Evolutionary conservation across 2,888 invertebrate species (phyloP).

Genomic region (Nematopogon swammerdamellus): DNA sequence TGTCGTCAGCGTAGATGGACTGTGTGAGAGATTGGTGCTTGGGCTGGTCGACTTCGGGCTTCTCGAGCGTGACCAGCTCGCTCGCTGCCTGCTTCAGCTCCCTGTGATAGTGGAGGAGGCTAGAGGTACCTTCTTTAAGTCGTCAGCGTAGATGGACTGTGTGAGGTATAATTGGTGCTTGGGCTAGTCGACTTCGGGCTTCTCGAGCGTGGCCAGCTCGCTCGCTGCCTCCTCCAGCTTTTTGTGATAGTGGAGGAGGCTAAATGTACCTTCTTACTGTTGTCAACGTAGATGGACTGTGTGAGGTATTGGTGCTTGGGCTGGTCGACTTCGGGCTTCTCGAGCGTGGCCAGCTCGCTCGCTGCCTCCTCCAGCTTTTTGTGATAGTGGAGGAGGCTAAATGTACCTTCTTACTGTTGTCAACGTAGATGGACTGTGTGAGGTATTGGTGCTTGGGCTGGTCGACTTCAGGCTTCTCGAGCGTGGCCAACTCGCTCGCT

Average conservation of each 20-base stretch:
- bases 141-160: constrained; percentile 94
- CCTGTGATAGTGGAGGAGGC: too few relatives aligned
- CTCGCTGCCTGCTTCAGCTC: constrained; percentile 80
- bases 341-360: constrained; percentile 49
- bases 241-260: too few relatives aligned
- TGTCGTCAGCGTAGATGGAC: constrained; percentile 92
- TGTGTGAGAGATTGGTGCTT: constrained; percentile 85
- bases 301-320: constrained; percentile 82
- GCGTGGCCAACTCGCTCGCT: constrained; percentile 56
- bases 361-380: too few relatives aligned
- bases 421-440: constrained; percentile 92
- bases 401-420: constrained; percentile 76
- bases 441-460: constrained; percentile 78
- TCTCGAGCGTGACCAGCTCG: constrained; percentile 57
- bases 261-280: too few relatives aligned
- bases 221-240: too few relatives aligned
- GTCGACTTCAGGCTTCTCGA: constrained; percentile 59
- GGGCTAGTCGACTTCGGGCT: constrained; percentile 62
- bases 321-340: constrained; percentile 61
- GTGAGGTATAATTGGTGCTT: constrained; percentile 85
- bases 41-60: constrained; percentile 62
- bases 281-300: constrained; percentile 94
- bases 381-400: too few relatives aligned
- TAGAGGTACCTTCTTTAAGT: constrained; percentile 51
- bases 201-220: constrained; percentile 55